Conservation (phyloP, 2,797 vertebrate species). For the Okamejei kenojei region DNA sequence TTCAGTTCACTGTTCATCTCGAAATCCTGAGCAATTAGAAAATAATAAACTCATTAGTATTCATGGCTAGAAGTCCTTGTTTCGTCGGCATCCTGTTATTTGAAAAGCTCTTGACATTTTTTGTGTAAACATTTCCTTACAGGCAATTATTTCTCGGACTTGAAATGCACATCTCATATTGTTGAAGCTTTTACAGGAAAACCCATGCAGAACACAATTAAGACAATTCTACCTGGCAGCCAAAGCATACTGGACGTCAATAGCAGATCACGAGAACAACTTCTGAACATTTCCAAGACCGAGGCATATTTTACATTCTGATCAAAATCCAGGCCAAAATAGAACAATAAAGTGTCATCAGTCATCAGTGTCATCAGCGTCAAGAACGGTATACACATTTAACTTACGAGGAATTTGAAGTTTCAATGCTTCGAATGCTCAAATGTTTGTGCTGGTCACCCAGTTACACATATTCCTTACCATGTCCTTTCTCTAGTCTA, state of each 20-base stretch:
- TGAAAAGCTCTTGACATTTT: not conserved
- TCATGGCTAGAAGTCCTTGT: not conserved
- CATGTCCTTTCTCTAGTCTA: no score
- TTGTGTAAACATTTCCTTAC: not conserved
- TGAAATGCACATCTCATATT: not conserved
- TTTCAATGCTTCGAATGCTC: not conserved
- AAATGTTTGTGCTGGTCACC: not conserved
- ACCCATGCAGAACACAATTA: not conserved
- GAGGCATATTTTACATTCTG: not conserved
- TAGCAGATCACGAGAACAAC: not conserved
- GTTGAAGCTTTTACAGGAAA: not conserved
- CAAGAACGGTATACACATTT: not conserved
- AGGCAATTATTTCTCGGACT: not conserved
- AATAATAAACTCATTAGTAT: conserved; percentile 28
- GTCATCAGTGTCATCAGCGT: no score
- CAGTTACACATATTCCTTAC: no score
- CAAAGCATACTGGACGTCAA: not conserved
- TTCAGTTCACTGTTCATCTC: conserved; percentile 86
- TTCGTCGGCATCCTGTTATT: not conserved
- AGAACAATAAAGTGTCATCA: not conserved
- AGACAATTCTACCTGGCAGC: not conserved
- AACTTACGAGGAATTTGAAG: not conserved
- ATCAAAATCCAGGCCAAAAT: not conserved
- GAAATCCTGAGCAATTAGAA: conserved; percentile 71
- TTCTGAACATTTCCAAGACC: not conserved